Evolutionary conservation across 2,113 vertebrate species (phyloP).

Genomic region (Phrynosoma blainvillii): DNA sequence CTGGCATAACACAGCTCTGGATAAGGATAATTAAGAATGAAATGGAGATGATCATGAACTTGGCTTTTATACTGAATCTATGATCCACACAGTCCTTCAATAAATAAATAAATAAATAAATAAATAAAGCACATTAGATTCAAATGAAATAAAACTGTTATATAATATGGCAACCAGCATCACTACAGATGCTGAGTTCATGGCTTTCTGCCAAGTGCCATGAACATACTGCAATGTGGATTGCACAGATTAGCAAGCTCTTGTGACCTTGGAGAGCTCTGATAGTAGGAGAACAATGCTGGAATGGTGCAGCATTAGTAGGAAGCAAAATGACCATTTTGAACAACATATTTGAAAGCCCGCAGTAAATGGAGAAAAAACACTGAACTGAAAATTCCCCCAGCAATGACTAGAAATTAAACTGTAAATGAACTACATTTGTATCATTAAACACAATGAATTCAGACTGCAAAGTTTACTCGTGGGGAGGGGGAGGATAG

Average conservation of each 20-base stretch:
- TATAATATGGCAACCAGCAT: constrained; percentile 27
- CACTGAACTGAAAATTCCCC: not conserved
- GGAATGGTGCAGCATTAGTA: not conserved
- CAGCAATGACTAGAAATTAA: not conserved
- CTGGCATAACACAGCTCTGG: not conserved
- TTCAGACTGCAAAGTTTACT: not conserved
- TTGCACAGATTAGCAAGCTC: constrained; percentile 6
- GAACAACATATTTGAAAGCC: not conserved
- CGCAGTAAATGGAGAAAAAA: not conserved
- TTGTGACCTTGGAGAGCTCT: not conserved
- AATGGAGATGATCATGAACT: not conserved
- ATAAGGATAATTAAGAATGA: not conserved
- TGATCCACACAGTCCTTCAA: not conserved
- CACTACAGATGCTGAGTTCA: not conserved
- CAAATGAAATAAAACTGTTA: constrained; percentile 43
- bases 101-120: too few relatives aligned
- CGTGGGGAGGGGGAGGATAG: not conserved
- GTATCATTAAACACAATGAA: not conserved
- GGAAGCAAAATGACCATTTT: not conserved
- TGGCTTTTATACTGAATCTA: not conserved
- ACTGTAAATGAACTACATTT: constrained; percentile 14
- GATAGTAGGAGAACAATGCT: not conserved
- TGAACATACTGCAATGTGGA: not conserved
- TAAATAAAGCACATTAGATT: constrained; percentile 9
- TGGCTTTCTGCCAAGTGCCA: not conserved